A percentile compares a stretch with the other conserved stretches of the same genome.
Conservation (phyloP, 2,888 invertebrate genomes). For the Gortyna flavago region DNA sequence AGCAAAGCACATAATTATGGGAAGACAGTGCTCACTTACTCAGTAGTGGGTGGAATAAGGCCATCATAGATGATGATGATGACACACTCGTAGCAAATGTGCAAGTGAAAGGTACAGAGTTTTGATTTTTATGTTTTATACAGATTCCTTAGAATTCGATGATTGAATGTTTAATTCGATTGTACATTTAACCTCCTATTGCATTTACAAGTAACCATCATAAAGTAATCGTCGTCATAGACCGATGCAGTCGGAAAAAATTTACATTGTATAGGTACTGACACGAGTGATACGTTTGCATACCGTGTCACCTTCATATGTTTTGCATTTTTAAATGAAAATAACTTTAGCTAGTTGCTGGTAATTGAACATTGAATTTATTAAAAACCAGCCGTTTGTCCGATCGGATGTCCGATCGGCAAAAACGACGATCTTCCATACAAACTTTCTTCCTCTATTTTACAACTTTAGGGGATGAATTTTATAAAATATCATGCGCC, state of each 20-base stretch:
- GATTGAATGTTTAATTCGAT: not conserved
- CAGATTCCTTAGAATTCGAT: slow-evolving; percentile 5
- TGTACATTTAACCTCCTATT: no score
- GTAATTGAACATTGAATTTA: slow-evolving; percentile 8
- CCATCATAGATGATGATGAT: not conserved
- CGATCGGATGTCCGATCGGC: not conserved
- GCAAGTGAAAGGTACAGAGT: not conserved
- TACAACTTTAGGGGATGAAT: not conserved
- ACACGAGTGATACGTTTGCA: slow-evolving; percentile 36
- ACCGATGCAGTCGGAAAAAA: slow-evolving; percentile 21
- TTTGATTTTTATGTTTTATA: not conserved
- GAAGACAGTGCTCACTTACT: not conserved
- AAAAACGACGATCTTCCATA: not conserved
- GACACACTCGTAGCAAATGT: not conserved
- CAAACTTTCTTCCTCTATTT: not conserved
- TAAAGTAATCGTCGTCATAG: slow-evolving; percentile 27
- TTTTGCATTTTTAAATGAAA: slow-evolving; percentile 37
- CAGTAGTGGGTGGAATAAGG: not conserved
- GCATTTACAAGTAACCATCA: no score
- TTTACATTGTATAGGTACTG: slow-evolving; percentile 30
- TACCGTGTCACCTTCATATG: slow-evolving; percentile 50
- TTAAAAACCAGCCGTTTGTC: not conserved
- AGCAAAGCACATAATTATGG: not conserved
- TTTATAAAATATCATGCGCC: not conserved
- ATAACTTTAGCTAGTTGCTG: slow-evolving; percentile 4